Percentiles rank a stretch among this genome's conserved stretches.
Conservation (phyloP, 2,888 invertebrate genomes). For the Mamestra brassicae region DNA sequence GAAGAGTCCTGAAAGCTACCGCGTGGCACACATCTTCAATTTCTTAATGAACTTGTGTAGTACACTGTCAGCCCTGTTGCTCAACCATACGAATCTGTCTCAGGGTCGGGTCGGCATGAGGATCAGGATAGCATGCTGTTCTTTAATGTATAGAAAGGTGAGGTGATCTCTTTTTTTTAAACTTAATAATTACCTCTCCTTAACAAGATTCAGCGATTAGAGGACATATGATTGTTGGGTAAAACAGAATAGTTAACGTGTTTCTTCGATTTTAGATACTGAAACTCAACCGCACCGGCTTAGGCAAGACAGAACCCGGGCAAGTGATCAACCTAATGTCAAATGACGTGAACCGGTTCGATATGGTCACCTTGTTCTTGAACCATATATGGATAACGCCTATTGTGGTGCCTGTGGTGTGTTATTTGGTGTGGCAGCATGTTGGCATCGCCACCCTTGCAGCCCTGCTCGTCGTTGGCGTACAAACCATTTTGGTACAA, state of each 20-base stretch:
- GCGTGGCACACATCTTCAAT: constrained; percentile 93
- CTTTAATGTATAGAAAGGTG: constrained; percentile 96
- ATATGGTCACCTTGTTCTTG: constrained; percentile 92
- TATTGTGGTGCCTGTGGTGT: constrained; percentile 92
- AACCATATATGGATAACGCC: constrained; percentile 96
- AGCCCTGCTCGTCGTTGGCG: constrained; percentile 84
- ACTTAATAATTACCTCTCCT: not conserved
- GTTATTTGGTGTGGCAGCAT: constrained; percentile 86
- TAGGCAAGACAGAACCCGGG: constrained; percentile 92
- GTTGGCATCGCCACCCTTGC: constrained; percentile 83
- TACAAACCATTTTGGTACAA: constrained; percentile 91
- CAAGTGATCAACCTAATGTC: constrained; percentile 96
- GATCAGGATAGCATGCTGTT: constrained; percentile 94
- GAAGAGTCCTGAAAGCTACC: constrained; percentile 83
- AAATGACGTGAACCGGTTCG: constrained; percentile 96
- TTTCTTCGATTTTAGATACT: constrained; percentile 76
- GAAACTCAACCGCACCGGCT: constrained; percentile 89
- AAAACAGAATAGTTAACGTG: not conserved
- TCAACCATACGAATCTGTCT: constrained; percentile 92
- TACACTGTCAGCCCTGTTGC: constrained; percentile 90
- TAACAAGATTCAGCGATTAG: too few relatives aligned
- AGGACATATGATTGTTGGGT: not conserved
- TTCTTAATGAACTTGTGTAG: constrained; percentile 91
- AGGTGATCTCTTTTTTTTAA: not conserved
- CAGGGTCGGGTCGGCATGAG: constrained; percentile 94